Evolutionary conservation across 2,888 invertebrate species (phyloP).

Genomic region (Flabesymbios commensalis): DNA sequence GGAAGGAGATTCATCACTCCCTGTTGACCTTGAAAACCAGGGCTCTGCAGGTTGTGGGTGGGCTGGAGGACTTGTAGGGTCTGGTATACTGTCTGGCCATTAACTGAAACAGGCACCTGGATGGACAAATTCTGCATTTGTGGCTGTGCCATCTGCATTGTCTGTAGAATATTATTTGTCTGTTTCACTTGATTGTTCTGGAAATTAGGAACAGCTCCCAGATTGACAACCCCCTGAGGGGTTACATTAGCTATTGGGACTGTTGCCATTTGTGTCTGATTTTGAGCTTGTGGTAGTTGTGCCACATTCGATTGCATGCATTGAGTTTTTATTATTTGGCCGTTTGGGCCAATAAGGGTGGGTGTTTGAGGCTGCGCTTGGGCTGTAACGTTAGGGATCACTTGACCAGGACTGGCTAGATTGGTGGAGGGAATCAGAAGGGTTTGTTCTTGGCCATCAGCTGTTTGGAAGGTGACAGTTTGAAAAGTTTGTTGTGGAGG

Average conservation of each 20-base stretch:
- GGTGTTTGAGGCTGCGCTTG: no score
- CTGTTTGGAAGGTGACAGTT: constrained; percentile 74
- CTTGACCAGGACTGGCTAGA: no score
- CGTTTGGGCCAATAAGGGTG: background rate
- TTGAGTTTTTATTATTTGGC: background rate
- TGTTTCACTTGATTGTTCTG: constrained; percentile 5
- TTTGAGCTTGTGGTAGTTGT: constrained; percentile 40
- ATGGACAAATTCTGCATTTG: constrained; percentile 67
- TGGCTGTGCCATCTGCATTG: constrained; percentile 9
- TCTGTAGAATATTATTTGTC: constrained; percentile 13
- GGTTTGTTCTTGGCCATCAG: constrained; percentile 83
- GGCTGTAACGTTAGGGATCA: no score
- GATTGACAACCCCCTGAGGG: background rate
- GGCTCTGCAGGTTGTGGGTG: constrained; percentile 70
- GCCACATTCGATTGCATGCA: constrained; percentile 51
- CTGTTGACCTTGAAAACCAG: background rate
- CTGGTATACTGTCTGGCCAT: constrained; percentile 91
- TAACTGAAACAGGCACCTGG: constrained; percentile 84
- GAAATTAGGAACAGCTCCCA: no score
- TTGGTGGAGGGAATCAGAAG: constrained; percentile 85
- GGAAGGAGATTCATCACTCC: constrained; percentile 1
- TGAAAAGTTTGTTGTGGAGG: constrained; percentile 75
- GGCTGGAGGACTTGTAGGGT: constrained; percentile 89
- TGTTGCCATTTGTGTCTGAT: background rate
- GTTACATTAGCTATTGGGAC: background rate